phyloP scores from a whole-genome alignment of 2,888 invertebrate genomes.

The Atrina japonica region DNA sequence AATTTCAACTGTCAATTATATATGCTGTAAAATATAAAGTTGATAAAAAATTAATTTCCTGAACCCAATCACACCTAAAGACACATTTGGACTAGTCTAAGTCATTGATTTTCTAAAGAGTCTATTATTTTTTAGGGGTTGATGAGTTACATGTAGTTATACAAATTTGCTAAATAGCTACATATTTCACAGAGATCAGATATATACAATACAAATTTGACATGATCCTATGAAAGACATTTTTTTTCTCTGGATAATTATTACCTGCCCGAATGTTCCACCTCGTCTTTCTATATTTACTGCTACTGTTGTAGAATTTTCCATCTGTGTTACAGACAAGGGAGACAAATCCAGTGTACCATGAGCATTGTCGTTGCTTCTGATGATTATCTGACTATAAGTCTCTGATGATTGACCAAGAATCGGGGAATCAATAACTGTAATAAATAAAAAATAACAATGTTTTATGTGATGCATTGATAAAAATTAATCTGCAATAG shows the following conservation, averaged over 20 bases:
- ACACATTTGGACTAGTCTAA: too few relatives aligned
- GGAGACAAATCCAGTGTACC: conserved; percentile 73
- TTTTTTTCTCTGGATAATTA: conserved; percentile 16
- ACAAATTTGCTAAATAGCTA: too few relatives aligned
- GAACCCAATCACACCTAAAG: too few relatives aligned
- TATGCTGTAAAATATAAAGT: too few relatives aligned
- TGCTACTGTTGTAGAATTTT: conserved; percentile 62
- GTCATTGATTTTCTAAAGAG: too few relatives aligned
- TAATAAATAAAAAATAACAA: conserved; percentile 28
- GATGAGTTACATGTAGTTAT: too few relatives aligned
- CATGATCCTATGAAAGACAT: background rate
- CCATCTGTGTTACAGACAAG: conserved; percentile 58
- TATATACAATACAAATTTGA: too few relatives aligned
- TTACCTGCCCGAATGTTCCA: conserved; percentile 76
- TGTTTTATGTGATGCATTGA: background rate
- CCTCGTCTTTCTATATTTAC: conserved; percentile 69
- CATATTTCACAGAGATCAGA: background rate
- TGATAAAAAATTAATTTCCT: too few relatives aligned
- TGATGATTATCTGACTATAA: conserved; percentile 76
- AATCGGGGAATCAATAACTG: conserved; percentile 73
- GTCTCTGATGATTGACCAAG: conserved; percentile 66
- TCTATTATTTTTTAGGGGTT: too few relatives aligned
- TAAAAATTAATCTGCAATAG: background rate
- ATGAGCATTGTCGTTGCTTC: conserved; percentile 75
- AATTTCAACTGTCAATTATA: too few relatives aligned